A percentile compares a stretch with the other conserved stretches of the same genome.
These are phyloP conservation scores for Nyctereutes procyonoides DNA, from an alignment of 2,113 vertebrate species.

Conservation along the genomic window DNA sequence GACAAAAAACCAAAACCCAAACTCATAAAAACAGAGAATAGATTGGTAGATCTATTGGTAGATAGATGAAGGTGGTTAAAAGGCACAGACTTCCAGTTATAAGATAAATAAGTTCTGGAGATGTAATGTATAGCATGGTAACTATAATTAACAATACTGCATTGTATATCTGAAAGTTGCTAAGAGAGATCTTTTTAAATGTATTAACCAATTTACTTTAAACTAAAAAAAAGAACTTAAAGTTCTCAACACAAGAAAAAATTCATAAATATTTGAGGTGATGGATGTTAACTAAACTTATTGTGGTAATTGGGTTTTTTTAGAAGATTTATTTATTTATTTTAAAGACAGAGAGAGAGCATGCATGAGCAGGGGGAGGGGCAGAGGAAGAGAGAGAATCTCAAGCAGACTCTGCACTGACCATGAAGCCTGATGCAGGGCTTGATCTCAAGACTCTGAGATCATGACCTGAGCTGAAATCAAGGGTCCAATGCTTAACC, in stretches of 20 bases:
- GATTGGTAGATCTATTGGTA: background rate
- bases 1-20: background rate
- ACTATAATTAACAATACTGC: background rate
- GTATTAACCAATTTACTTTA: background rate
- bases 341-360: background rate
- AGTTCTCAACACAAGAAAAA: background rate
- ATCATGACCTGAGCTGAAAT: background rate
- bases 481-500: background rate
- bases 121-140: background rate
- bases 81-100: background rate
- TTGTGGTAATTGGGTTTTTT: background rate
- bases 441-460: background rate
- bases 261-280: background rate
- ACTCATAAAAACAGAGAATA: background rate
- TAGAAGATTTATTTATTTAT: background rate
- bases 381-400: background rate
- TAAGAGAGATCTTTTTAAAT: background rate
- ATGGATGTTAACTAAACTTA: background rate
- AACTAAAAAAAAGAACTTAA: background rate
- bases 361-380: background rate
- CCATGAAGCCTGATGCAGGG: background rate
- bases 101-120: background rate
- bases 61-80: background rate
- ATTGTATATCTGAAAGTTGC: background rate
- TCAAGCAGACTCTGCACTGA: background rate